Base-by-base conservation (phyloP, 2,113 vertebrate genomes). In the Castor canadensis region DNA sequence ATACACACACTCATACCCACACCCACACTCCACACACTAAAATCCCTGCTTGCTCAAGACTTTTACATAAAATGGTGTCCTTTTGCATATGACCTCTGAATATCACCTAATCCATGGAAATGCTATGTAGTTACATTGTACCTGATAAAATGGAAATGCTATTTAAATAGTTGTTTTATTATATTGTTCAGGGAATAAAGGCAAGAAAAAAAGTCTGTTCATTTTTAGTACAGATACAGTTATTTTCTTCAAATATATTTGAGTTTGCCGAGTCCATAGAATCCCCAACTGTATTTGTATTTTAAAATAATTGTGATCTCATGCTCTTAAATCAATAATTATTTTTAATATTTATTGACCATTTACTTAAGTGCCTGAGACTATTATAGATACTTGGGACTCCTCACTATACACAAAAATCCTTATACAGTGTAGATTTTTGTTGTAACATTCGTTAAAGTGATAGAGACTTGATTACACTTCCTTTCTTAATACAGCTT, bases 281-380 rank as follows among this genome's bases (percentile, higher is more conserved):
- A 58, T 35, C 13, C 19, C 83, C n/a, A 28, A 13, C 45, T 54
- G 13, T 38, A 47, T 83, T 49, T 69, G 45, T 85, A 43, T 82
- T 72, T 92, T 54, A 73, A 94, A 88, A 58, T 75, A 87, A 77
- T 72, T 9, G 47, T 83, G 26, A 71, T 86, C 62, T 89, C 35
- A 32, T 81, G 24, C 30, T 72, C 7, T 24, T 38, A 73, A 49
- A 52, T 90, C 43, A 89, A 24, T n/a, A 87, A 24, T 49, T 52
- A 4, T 64, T 62, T 84, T 40, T 86, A 54, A 69, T 91, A 54
- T 84, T 95, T 95, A 88, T 47, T 80, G 47, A 30, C 81, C 47
- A 75, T 12, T 92, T 87, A 87, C 60, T 83, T 91, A 69, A 11
- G 6, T 89, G 56, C 81, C 56, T 89, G 64, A 73, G 32, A n/a